A percentile compares a stretch with the other conserved stretches of the same genome.
Evolutionary conservation across 2,888 invertebrate species (phyloP).

Genomic region (Rambutsinella grinnellia): DNA sequence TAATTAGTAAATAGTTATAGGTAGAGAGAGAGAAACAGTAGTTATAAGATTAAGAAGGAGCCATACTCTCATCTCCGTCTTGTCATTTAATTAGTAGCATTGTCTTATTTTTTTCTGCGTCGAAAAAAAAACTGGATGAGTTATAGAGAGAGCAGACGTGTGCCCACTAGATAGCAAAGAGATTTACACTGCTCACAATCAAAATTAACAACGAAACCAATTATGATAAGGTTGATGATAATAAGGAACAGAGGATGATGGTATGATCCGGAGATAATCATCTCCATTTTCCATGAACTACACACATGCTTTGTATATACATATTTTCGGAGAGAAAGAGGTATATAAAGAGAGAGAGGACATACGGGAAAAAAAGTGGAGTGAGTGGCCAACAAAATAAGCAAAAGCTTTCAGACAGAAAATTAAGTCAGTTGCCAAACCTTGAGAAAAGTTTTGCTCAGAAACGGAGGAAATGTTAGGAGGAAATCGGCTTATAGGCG

Average conservation of each 20-base stretch:
- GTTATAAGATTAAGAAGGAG: too few species aligned
- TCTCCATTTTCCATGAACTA: not conserved
- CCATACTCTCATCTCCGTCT: constrained; percentile 26
- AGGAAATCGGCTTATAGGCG: not conserved
- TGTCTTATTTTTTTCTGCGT: constrained; percentile 10
- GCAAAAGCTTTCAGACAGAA: not conserved
- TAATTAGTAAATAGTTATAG: too few species aligned
- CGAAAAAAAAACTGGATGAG: not conserved
- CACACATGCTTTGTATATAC: not conserved
- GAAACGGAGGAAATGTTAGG: not conserved
- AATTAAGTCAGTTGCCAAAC: constrained; percentile 13
- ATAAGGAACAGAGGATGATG: not conserved
- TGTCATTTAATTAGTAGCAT: constrained; percentile 58
- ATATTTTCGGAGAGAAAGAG: not conserved
- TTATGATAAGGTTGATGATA: not conserved
- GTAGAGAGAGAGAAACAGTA: too few species aligned
- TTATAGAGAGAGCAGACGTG: not conserved
- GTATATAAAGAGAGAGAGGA: not conserved
- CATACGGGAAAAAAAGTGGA: not conserved
- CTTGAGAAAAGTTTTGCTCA: constrained; percentile 33
- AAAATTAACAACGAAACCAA: constrained; percentile 1
- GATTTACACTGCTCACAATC: not conserved
- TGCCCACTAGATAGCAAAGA: not conserved
- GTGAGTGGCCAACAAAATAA: not conserved
- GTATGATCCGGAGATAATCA: not conserved